These are phyloP conservation scores for Daphoenositta chrysoptera DNA, from an alignment of 2,113 vertebrate species.

Conservation along the genomic window DNA sequence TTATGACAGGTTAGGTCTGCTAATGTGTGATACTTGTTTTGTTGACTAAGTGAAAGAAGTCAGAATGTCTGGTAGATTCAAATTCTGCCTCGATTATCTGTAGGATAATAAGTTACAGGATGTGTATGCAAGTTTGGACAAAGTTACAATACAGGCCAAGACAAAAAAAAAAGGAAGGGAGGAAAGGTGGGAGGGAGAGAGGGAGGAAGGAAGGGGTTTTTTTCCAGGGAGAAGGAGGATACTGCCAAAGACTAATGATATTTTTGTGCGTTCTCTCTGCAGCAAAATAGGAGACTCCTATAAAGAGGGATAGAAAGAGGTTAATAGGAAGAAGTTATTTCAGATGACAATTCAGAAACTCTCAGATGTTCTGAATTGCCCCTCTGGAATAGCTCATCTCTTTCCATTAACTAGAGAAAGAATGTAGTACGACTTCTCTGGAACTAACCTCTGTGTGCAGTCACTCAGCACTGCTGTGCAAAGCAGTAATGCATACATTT, in stretches of 20 bases:
- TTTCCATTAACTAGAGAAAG: neutral
- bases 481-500: neutral
- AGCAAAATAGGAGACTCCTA: neutral
- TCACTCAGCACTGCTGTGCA: neutral
- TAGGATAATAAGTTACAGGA: neutral
- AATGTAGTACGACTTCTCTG: neutral
- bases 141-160: neutral
- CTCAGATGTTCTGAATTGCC: neutral
- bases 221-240: neutral
- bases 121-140: neutral
- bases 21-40: neutral
- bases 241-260: neutral
- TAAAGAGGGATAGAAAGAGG: neutral
- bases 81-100: neutral
- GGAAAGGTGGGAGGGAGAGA: neutral
- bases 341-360: neutral
- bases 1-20: neutral
- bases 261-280: neutral
- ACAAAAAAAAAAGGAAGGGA: neutral
- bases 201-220: fast-evolving
- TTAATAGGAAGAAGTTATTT: neutral
- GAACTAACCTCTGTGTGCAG: neutral
- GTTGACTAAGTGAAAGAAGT: neutral
- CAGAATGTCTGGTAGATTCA: neutral
- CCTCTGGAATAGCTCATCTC: neutral